These are phyloP conservation scores for Planococcus citri DNA, from an alignment of 1,140 invertebrate species.

Conservation along the genomic window DNA sequence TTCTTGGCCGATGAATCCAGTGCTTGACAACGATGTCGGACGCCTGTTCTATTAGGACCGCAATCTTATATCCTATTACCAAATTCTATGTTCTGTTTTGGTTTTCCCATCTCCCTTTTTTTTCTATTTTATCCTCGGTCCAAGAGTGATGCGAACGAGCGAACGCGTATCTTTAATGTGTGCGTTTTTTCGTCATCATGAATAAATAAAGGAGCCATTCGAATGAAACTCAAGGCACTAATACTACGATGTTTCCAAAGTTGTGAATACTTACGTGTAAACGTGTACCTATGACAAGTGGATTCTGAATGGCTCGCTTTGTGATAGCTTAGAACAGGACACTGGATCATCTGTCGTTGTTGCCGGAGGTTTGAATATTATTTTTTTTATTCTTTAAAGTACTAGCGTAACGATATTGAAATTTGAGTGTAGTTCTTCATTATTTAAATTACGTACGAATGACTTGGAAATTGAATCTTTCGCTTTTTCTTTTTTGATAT, in stretches of 20 bases:
- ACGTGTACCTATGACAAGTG: neutral
- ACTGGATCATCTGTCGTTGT: conserved; percentile 17
- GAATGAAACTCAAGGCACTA: neutral
- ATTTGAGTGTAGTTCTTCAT: too few relatives aligned
- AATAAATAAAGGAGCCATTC: conserved; percentile 11
- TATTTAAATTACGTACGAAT: too few relatives aligned
- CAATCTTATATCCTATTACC: too few relatives aligned
- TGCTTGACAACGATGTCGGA: neutral
- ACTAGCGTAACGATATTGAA: too few relatives aligned
- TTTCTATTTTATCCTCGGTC: neutral
- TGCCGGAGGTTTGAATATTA: conserved; percentile 1
- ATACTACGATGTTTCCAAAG: too few relatives aligned
- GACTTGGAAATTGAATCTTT: too few relatives aligned
- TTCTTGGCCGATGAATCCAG: conserved; percentile 12
- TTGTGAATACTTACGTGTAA: too few relatives aligned
- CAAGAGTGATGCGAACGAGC: neutral
- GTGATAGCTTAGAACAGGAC: conserved; percentile 12
- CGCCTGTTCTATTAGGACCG: conserved; percentile 13
- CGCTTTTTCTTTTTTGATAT: too few relatives aligned
- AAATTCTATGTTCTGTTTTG: too few relatives aligned
- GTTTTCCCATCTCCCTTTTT: neutral
- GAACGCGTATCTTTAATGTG: neutral
- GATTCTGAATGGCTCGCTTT: conserved; percentile 14
- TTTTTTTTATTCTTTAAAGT: neutral
- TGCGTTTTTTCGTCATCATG: neutral